Percentiles rank a stretch among this genome's conserved stretches.
phyloP scores from a whole-genome alignment of 2,888 invertebrate genomes.

The Micropterix aruncella region DNA sequence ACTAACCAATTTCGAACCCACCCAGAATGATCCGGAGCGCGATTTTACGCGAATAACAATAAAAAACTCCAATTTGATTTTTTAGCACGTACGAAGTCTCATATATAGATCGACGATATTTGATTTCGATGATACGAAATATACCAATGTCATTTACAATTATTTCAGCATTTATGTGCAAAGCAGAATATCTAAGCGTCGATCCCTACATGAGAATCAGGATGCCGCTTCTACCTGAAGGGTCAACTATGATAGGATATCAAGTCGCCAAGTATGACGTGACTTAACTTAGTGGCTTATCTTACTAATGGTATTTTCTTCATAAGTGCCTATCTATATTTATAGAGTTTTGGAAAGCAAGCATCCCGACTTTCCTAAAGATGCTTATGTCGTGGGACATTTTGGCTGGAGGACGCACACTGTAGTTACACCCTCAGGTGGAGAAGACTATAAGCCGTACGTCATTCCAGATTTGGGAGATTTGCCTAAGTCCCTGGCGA shows the following conservation, averaged over 20 bases:
- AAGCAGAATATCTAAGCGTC: slow-evolving; percentile 43
- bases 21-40: too few species aligned
- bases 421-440: background rate
- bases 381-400: slow-evolving; percentile 32
- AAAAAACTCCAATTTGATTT: too few species aligned
- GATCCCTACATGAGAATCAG: slow-evolving; percentile 45
- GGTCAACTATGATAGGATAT: slow-evolving; percentile 35
- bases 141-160: too few species aligned
- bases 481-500: slow-evolving; percentile 25
- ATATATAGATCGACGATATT: too few species aligned
- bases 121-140: too few species aligned
- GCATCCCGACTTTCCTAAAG: slow-evolving; percentile 37
- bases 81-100: too few species aligned
- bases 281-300: too few species aligned
- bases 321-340: slow-evolving; percentile 6
- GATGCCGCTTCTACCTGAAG: slow-evolving; percentile 20
- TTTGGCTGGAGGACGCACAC: slow-evolving; percentile 34
- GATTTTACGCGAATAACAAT: too few species aligned
- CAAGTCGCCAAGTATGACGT: slow-evolving; percentile 46
- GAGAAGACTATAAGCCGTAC: background rate
- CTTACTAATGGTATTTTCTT: background rate
- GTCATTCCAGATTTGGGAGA: background rate
- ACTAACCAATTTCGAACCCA: too few species aligned
- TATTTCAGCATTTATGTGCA: slow-evolving; percentile 36
- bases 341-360: slow-evolving; percentile 41